Evolutionary conservation across 2,797 vertebrate genomes (phyloP).

Genomic region (Darevskia mixta): DNA sequence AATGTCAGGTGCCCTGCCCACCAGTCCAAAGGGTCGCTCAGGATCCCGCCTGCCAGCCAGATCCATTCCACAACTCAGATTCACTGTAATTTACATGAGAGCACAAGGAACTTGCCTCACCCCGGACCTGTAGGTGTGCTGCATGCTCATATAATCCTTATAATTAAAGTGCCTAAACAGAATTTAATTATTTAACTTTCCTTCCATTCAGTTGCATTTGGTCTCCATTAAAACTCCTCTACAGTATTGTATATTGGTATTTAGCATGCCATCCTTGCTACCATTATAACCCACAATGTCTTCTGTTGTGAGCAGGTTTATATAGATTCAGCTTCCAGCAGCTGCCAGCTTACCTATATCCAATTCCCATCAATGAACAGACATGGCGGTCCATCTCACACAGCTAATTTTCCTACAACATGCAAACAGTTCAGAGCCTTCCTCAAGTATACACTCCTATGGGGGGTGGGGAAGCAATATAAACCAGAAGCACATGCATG

Average conservation of each 20-base stretch:
- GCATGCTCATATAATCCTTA: too few species aligned
- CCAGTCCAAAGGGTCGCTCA: too few species aligned
- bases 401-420: background rate
- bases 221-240: too few species aligned
- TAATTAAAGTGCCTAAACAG: too few species aligned
- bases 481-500: background rate
- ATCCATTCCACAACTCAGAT: too few species aligned
- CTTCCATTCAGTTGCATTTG: too few species aligned
- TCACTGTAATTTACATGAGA: too few species aligned
- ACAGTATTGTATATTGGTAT: too few species aligned
- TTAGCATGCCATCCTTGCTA: background rate
- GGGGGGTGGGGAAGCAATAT: background rate
- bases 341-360: background rate
- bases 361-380: background rate
- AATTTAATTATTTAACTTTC: too few species aligned
- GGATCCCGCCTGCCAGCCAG: too few species aligned
- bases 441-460: background rate
- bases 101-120: background rate
- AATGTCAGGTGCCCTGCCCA: too few species aligned
- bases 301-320: background rate
- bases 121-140: too few species aligned
- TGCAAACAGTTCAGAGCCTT: background rate
- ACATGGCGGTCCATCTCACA: background rate
- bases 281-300: background rate
- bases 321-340: background rate